phyloP scores from a whole-genome alignment of 2,888 invertebrate species.

The Drosophila multiciliata region DNA sequence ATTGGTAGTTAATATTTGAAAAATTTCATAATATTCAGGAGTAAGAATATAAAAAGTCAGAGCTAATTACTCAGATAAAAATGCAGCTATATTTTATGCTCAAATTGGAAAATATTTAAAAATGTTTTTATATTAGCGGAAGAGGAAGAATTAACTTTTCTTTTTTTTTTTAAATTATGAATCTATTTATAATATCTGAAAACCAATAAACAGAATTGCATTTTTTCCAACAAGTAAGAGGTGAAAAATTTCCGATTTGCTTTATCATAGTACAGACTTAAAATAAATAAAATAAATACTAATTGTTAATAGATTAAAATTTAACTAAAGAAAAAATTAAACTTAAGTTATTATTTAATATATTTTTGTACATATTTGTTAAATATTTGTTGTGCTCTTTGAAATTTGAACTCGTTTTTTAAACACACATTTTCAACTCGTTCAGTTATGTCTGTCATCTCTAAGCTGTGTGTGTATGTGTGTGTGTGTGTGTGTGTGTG shows the following conservation, averaged over 20 bases:
- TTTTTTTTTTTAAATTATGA: background rate
- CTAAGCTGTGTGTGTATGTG: slow-evolving; percentile 15
- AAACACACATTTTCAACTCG: background rate
- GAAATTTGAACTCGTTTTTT: background rate
- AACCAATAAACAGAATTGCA: background rate
- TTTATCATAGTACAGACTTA: background rate
- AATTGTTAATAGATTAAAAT: background rate
- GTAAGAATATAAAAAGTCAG: background rate
- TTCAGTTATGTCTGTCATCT: slow-evolving; percentile 19
- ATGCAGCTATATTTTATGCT: background rate
- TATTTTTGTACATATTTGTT: background rate
- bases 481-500: slow-evolving; percentile 10
- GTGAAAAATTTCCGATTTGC: background rate
- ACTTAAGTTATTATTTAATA: background rate
- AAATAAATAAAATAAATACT: background rate
- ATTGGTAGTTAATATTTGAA: background rate
- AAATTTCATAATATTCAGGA: background rate
- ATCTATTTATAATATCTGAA: background rate
- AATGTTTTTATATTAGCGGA: background rate
- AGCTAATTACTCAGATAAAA: background rate
- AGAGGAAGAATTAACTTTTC: background rate
- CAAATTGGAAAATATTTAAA: background rate
- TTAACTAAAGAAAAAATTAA: background rate
- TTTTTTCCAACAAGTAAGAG: too few species aligned
- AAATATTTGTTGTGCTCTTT: background rate